A percentile compares a stretch with the other conserved stretches of the same genome.
Evolutionary conservation across 2,797 vertebrate genomes (phyloP).

Genomic region (Malacoraja senta): DNA sequence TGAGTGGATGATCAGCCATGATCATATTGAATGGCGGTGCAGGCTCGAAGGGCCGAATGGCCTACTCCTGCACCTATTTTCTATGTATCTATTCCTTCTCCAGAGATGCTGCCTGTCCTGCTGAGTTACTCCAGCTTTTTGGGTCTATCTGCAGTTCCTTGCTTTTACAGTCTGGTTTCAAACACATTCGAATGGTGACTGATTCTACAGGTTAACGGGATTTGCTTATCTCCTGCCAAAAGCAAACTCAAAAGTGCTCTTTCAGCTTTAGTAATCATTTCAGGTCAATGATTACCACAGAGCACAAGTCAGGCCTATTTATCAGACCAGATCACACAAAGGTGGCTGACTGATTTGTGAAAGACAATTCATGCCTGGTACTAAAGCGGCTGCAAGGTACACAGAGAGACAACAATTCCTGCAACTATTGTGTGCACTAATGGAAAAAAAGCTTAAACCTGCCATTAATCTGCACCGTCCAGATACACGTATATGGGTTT

Average conservation of each 20-base stretch:
- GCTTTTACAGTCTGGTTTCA: neutral
- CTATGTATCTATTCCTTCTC: too few species aligned
- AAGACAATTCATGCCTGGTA: neutral
- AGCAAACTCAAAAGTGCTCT: neutral
- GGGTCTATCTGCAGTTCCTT: too few species aligned
- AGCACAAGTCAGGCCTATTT: neutral
- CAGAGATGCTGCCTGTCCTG: too few species aligned
- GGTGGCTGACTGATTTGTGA: neutral
- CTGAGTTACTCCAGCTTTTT: too few species aligned
- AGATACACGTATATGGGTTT: neutral
- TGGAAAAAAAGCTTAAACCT: neutral
- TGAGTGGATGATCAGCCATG: too few species aligned
- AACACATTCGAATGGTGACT: neutral
- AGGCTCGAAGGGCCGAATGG: too few species aligned
- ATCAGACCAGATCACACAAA: neutral
- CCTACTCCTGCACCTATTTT: too few species aligned
- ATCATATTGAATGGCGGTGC: too few species aligned
- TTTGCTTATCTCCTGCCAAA: neutral
- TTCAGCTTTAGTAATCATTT: neutral
- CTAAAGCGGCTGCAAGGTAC: neutral
- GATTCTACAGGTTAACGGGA: neutral
- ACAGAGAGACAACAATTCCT: neutral
- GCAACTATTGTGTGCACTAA: neutral
- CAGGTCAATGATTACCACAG: neutral
- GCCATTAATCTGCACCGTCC: neutral